Conservation (phyloP, 2,888 invertebrate species). For the Julus scandinavius region DNA sequence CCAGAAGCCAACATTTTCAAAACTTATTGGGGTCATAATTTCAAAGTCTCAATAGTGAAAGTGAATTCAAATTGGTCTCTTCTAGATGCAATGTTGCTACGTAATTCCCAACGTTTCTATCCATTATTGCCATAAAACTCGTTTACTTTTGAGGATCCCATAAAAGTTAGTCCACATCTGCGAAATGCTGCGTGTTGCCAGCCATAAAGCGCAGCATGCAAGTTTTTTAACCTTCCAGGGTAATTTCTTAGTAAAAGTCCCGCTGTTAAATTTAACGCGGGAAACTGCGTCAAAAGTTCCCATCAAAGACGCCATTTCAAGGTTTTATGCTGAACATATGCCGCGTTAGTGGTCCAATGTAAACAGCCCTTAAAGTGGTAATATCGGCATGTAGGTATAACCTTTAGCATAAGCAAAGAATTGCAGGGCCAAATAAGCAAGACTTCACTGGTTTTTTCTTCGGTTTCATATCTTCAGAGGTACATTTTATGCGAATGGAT, state of each 20-base stretch:
- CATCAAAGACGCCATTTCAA: background rate
- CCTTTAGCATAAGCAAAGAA: background rate
- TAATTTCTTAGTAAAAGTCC: conserved; percentile 28
- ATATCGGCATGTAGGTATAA: background rate
- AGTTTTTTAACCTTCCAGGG: background rate
- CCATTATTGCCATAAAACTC: conserved; percentile 11
- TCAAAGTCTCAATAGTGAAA: background rate
- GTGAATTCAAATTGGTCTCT: background rate
- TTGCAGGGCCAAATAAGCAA: background rate
- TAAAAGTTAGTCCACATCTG: conserved; percentile 1
- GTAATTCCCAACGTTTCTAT: background rate
- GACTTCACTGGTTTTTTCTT: background rate
- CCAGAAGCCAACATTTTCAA: background rate
- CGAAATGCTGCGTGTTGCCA: background rate
- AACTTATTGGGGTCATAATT: background rate
- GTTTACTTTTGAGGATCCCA: background rate
- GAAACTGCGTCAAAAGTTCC: background rate
- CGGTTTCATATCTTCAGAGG: background rate
- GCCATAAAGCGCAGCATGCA: background rate
- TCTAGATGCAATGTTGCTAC: background rate
- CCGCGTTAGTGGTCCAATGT: background rate
- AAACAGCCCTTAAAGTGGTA: background rate
- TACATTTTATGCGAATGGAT: background rate
- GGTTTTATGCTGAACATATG: conserved; percentile 20
- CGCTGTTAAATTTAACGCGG: conserved; percentile 16